A percentile compares a stretch with the other conserved stretches of the same genome.
Evolutionary conservation across 2,113 vertebrate species (phyloP).

Genomic region (Aegithalos caudatus): DNA sequence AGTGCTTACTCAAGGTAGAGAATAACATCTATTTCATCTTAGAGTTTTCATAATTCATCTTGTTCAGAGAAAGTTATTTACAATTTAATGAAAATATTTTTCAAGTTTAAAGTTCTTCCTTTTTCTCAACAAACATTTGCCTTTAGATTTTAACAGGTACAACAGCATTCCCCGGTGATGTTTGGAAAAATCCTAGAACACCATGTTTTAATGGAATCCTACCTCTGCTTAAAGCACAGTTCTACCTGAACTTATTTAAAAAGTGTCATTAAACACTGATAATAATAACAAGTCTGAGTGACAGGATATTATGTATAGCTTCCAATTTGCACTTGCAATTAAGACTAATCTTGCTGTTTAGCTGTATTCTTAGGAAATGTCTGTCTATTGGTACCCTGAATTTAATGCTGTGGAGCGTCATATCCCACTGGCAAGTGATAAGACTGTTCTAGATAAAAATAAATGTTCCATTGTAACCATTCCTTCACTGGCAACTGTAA

Average conservation of each 20-base stretch:
- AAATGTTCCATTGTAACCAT: neutral
- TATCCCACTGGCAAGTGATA: neutral
- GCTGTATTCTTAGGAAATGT: neutral
- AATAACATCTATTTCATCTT: neutral
- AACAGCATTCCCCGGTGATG: neutral
- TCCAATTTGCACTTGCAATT: neutral
- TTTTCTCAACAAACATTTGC: neutral
- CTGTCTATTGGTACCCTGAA: neutral
- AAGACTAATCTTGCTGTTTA: neutral
- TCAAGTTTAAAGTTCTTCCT: neutral
- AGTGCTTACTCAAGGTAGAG: neutral
- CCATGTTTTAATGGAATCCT: neutral
- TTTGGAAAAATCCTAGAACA: neutral
- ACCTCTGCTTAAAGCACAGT: neutral
- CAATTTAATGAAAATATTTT: neutral
- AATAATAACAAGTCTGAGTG: neutral
- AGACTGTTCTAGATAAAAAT: neutral
- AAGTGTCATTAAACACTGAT: neutral
- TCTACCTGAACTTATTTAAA: neutral
- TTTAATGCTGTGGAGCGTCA: neutral
- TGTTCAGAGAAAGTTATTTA: neutral
- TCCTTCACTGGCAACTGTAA: neutral
- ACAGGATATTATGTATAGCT: neutral
- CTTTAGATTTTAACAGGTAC: neutral
- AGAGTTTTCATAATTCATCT: neutral